phyloP scores from a whole-genome alignment of 2,113 vertebrate genomes.

The Microtus richardsoni region DNA sequence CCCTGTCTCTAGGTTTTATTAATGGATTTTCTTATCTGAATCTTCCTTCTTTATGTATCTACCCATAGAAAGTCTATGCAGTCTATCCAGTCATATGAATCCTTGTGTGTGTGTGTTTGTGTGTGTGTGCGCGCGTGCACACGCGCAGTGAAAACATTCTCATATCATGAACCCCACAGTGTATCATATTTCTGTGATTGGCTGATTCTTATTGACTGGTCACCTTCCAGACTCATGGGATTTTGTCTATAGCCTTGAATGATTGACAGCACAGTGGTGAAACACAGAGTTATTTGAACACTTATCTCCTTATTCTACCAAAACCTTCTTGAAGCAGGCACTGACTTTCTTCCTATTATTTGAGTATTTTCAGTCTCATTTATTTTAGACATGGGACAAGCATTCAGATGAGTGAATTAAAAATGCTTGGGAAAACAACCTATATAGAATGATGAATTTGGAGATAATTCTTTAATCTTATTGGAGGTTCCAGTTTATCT shows the following conservation, averaged over 20 bases:
- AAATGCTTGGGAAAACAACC: background rate
- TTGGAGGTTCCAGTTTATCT: slow-evolving; percentile 8
- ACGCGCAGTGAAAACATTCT: background rate
- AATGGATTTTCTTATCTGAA: background rate
- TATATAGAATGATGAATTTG: background rate
- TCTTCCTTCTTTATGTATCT: background rate
- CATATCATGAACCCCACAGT: background rate
- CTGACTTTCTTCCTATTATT: background rate
- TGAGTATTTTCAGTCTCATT: background rate
- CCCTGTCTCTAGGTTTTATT: background rate
- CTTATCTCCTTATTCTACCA: background rate
- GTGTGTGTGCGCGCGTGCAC: background rate
- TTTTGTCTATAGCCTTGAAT: background rate
- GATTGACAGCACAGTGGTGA: background rate
- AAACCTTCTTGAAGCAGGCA: background rate
- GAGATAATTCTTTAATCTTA: background rate
- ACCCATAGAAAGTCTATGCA: background rate
- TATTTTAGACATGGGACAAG: background rate
- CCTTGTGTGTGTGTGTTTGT: background rate
- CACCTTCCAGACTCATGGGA: background rate
- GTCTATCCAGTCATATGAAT: background rate
- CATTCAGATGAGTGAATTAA: background rate
- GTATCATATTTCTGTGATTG: background rate
- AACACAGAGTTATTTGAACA: background rate
- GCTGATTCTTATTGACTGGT: background rate